Conservation (phyloP, 2,113 vertebrate species). For the Caloenas nicobarica region DNA sequence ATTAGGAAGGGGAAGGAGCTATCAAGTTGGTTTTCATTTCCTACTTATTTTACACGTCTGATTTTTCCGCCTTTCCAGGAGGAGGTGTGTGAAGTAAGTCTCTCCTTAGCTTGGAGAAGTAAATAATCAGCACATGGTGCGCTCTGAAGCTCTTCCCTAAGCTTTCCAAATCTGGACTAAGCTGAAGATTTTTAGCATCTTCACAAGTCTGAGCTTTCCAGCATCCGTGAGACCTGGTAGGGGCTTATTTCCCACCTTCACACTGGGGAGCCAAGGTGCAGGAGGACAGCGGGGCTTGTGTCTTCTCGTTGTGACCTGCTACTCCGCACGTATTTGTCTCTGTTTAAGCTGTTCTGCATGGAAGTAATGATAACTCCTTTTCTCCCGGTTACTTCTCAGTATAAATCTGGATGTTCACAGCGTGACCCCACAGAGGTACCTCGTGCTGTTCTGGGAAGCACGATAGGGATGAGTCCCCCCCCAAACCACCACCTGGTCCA, state of each 20-base stretch:
- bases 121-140: constrained; percentile 16
- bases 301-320: background rate
- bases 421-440: rapidly evolving
- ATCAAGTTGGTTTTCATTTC: constrained; percentile 59
- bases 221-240: background rate
- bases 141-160: background rate
- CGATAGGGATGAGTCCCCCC: background rate
- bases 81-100: constrained; percentile 36
- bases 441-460: rapidly evolving
- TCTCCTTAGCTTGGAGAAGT: constrained; percentile 35
- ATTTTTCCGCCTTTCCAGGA: constrained; percentile 54
- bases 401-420: background rate
- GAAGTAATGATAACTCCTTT: background rate
- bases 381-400: background rate
- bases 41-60: constrained; percentile 30
- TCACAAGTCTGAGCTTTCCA: background rate
- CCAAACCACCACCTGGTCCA: rapidly evolving
- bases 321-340: background rate
- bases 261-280: background rate
- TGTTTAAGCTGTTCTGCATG: background rate
- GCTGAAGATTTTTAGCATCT: background rate
- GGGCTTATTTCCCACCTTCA: background rate
- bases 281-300: background rate
- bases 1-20: constrained; percentile 50
- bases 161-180: background rate